Conservation (phyloP, 2,888 invertebrate species). For the Platyscelio sp. region DNA sequence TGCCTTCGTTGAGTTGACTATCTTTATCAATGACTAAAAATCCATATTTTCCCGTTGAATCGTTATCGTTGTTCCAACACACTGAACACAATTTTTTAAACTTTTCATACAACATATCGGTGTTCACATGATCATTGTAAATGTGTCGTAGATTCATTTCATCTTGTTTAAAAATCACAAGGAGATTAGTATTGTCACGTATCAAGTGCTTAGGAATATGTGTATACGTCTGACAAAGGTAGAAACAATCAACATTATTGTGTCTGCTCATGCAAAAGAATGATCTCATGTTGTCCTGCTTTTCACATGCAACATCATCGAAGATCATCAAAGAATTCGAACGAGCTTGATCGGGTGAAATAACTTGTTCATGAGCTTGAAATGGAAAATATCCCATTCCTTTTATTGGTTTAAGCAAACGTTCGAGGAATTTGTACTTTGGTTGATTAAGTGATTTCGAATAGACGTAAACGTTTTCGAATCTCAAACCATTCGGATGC, state of each 20-base stretch:
- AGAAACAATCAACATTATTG: constrained; percentile 72
- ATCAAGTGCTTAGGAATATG: background rate
- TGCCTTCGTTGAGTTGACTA: background rate
- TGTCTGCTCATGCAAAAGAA: constrained; percentile 71
- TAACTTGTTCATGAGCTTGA: constrained; percentile 27
- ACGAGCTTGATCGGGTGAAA: constrained; percentile 25
- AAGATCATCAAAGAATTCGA: constrained; percentile 79
- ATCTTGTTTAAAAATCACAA: background rate
- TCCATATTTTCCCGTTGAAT: background rate
- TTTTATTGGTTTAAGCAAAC: constrained; percentile 60
- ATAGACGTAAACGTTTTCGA: constrained; percentile 82
- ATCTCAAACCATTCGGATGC: constrained; percentile 79
- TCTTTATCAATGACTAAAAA: background rate
- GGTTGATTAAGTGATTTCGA: constrained; percentile 68
- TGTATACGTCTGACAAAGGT: constrained; percentile 1
- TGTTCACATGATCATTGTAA: background rate
- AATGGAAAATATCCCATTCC: constrained; percentile 50
- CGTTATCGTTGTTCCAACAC: background rate
- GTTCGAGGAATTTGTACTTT: constrained; percentile 72
- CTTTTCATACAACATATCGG: constrained; percentile 32
- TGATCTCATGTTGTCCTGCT: constrained; percentile 61
- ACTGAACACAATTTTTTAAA: constrained; percentile 62
- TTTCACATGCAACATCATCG: constrained; percentile 79
- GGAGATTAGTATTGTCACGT: background rate
- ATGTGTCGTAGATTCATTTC: background rate